Percentiles rank a stretch among this genome's conserved stretches.
These are phyloP conservation scores for Sphinx pinastri DNA, from an alignment of 2,888 invertebrate species.

Conservation along the genomic window DNA sequence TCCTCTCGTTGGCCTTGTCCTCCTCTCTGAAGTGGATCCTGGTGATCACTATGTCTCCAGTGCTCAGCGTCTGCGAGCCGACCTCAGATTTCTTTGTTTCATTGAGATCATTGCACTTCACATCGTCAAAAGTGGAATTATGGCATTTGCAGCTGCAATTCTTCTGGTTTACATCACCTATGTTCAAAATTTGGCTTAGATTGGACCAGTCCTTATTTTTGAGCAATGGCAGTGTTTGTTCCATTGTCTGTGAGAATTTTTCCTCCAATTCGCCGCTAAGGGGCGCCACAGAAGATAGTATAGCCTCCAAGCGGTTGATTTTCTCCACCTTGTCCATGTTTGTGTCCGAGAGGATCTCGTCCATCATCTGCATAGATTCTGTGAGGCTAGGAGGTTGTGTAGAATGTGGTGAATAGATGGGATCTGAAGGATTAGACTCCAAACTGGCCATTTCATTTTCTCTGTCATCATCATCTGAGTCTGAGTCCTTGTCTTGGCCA, in stretches of 20 bases:
- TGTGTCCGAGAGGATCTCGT: constrained; percentile 91
- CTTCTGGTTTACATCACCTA: constrained; percentile 71
- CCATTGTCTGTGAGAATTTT: constrained; percentile 80
- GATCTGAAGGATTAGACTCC: constrained; percentile 91
- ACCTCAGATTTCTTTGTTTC: constrained; percentile 80
- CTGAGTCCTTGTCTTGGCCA: constrained; percentile 90
- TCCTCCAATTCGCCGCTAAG: constrained; percentile 85
- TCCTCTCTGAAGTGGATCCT: constrained; percentile 87
- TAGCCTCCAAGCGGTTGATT: constrained; percentile 93
- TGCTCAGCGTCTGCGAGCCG: constrained; percentile 93
- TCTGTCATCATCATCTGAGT: constrained; percentile 89
- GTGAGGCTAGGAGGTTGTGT: constrained; percentile 92
- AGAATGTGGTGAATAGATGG: constrained; percentile 89
- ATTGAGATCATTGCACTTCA: constrained; percentile 76
- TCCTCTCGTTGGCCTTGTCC: constrained; percentile 75
- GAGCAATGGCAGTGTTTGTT: constrained; percentile 79
- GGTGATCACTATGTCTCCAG: constrained; percentile 96
- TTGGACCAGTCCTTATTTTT: constrained; percentile 83
- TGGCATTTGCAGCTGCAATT: constrained; percentile 85
- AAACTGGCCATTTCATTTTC: constrained; percentile 91
- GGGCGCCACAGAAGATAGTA: constrained; percentile 91
- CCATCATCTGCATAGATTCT: constrained; percentile 95
- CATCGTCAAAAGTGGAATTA: constrained; percentile 68
- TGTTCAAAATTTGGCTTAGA: constrained; percentile 77
- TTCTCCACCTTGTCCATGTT: constrained; percentile 93